Percentiles rank a stretch among this genome's conserved stretches.
Evolutionary conservation across 2,888 invertebrate genomes (phyloP).

Genomic region (Oasisia sp.): DNA sequence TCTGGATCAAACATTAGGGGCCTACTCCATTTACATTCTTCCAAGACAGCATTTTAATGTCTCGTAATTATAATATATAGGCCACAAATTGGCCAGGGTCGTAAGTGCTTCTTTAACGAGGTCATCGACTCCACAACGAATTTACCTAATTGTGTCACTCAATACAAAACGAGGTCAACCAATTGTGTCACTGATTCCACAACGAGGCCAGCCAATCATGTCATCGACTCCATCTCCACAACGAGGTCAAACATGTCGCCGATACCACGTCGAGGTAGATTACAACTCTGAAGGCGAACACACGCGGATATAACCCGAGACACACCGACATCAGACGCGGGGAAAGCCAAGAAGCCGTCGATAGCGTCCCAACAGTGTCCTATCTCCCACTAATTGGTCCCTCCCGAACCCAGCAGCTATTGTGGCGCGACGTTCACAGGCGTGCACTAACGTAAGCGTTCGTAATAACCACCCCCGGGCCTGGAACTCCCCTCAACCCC

Average conservation of each 20-base stretch:
- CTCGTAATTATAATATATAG: not conserved
- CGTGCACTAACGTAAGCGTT: not conserved
- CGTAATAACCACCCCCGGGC: not conserved
- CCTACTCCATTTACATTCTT: not conserved
- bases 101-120: too few species aligned
- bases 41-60: not conserved
- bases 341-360: not conserved
- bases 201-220: not conserved
- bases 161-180: too few species aligned
- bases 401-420: not conserved
- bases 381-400: not conserved
- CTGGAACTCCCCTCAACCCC: not conserved
- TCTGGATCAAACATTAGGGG: not conserved
- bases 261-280: not conserved
- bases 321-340: not conserved
- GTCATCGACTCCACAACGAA: too few species aligned
- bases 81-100: not conserved
- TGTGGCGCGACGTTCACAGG: not conserved
- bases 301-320: not conserved
- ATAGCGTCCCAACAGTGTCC: not conserved
- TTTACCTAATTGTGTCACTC: too few species aligned
- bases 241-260: not conserved
- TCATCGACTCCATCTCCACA: not conserved
- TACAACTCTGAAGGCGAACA: not conserved
- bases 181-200: not conserved